phyloP scores from a whole-genome alignment of 2,797 vertebrate genomes.

The Rhodeus uyekii region DNA sequence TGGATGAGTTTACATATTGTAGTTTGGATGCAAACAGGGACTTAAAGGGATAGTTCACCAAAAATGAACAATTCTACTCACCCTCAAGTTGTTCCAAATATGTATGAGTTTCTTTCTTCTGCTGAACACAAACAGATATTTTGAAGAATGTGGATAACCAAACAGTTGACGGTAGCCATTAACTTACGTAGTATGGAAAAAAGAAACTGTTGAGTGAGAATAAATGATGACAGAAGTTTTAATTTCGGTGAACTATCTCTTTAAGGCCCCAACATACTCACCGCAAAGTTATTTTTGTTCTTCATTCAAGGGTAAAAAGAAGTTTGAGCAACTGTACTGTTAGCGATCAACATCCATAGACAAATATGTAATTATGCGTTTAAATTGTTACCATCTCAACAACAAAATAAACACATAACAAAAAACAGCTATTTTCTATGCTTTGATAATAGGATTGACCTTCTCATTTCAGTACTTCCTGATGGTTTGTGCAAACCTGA shows the following conservation, averaged over 20 bases:
- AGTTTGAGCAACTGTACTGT: background rate
- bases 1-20: constrained; percentile 23
- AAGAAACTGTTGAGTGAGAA: no score
- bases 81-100: no score
- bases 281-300: background rate
- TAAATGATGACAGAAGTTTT: no score
- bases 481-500: no score
- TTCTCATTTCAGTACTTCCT: background rate
- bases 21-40: background rate
- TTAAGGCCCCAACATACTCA: background rate
- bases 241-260: background rate
- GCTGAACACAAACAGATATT: no score
- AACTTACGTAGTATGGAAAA: no score
- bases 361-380: background rate
- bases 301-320: background rate
- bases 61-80: no score
- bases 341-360: background rate
- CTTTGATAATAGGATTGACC: background rate
- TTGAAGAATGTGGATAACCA: no score
- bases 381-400: background rate
- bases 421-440: background rate
- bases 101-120: no score
- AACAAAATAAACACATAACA: background rate
- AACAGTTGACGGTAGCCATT: no score
- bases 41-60: background rate